phyloP scores from a whole-genome alignment of 2,113 vertebrate genomes.

The Ceyx cyanopectus region DNA sequence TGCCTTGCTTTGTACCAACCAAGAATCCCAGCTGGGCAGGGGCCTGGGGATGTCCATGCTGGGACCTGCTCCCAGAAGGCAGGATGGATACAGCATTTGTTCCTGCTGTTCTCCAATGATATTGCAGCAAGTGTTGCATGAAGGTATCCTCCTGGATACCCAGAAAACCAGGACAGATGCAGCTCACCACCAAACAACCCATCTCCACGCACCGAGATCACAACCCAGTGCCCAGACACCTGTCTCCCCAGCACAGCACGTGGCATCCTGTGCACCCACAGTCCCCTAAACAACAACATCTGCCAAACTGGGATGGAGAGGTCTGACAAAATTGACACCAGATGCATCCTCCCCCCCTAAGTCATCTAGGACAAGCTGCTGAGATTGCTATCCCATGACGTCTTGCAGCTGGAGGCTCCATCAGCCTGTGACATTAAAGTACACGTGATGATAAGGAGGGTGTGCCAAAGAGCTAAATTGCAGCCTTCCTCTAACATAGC shows the following conservation, averaged over 20 bases:
- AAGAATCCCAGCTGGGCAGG: accelerated
- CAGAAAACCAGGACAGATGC: not conserved
- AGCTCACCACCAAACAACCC: accelerated
- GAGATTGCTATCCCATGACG: not conserved
- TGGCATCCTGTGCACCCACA: not conserved
- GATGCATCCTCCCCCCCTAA: not conserved
- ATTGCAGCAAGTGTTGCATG: accelerated
- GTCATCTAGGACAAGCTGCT: not conserved
- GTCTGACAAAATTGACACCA: not conserved
- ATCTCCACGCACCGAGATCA: not conserved
- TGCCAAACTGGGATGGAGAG: not conserved
- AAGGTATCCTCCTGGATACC: not conserved
- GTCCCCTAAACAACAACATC: not conserved
- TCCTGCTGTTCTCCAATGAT: not conserved
- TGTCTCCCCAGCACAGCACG: not conserved
- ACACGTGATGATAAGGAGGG: not conserved
- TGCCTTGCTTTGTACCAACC: not conserved
- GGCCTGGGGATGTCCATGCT: not conserved
- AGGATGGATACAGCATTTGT: not conserved
- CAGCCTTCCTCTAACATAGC: slow-evolving; percentile 2
- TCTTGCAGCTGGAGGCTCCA: not conserved
- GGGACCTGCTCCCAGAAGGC: not conserved
- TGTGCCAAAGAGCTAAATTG: not conserved
- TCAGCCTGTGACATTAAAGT: not conserved
- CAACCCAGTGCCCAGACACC: not conserved